A percentile compares a stretch with the other conserved stretches of the same genome.
These are phyloP conservation scores for Colossoma macropomum DNA, from an alignment of 2,113 vertebrate species.

Conservation along the genomic window DNA sequence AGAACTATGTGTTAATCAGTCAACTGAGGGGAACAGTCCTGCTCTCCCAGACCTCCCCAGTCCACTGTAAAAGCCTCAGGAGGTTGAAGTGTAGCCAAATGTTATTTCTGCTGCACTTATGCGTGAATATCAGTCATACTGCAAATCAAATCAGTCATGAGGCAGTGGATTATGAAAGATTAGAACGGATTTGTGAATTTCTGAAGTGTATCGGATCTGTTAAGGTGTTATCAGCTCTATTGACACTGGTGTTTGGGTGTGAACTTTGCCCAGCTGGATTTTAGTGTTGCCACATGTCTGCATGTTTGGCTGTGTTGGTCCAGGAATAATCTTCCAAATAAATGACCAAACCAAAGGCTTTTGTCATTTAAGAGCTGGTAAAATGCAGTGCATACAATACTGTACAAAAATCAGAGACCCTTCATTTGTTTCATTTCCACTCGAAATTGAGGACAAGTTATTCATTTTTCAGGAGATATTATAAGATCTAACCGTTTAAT, in stretches of 20 bases:
- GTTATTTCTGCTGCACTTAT: not conserved
- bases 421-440: too few species aligned
- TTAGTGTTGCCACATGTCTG: not conserved
- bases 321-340: not conserved
- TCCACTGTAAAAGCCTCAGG: slow-evolving; percentile 4
- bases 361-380: not conserved
- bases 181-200: not conserved
- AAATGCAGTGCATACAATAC: not conserved
- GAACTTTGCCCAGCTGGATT: slow-evolving; percentile 8
- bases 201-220: not conserved
- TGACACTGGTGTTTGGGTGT: not conserved
- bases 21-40: slow-evolving; percentile 4
- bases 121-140: not conserved
- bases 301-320: not conserved
- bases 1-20: slow-evolving; percentile 44
- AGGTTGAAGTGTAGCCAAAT: not conserved
- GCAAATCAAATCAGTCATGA: not conserved
- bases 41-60: slow-evolving; percentile 7
- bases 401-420: too few species aligned
- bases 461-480: too few species aligned
- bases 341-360: slow-evolving; percentile 11
- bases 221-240: not conserved
- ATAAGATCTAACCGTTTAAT: too few species aligned
- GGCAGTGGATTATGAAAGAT: not conserved
- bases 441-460: too few species aligned